A percentile compares a stretch with the other conserved stretches of the same genome.
Evolutionary conservation across 2,113 vertebrate genomes (phyloP).

Genomic region (Gila orcuttii): DNA sequence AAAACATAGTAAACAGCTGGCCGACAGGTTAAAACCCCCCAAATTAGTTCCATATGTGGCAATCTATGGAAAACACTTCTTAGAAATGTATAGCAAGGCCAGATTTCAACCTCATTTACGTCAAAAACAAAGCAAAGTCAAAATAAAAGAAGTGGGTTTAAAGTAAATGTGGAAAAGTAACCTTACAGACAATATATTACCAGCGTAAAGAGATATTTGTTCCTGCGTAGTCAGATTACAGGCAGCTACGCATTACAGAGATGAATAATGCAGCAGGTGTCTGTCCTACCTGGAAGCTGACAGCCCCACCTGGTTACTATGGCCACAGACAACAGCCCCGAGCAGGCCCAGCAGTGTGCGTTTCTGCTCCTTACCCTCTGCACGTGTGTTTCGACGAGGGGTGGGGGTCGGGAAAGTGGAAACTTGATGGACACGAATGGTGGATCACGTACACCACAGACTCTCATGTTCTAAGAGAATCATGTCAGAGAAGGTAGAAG

Average conservation of each 20-base stretch:
- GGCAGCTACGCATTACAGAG: constrained; percentile 15
- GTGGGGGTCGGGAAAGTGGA: background rate
- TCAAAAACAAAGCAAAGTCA: background rate
- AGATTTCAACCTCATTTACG: background rate
- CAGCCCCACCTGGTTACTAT: constrained; percentile 66
- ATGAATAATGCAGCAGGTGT: constrained; percentile 60
- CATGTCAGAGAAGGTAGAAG: background rate
- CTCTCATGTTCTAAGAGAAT: background rate
- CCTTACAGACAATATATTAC: background rate
- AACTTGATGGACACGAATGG: background rate
- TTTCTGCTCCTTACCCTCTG: constrained; percentile 56
- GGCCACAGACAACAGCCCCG: constrained; percentile 66
- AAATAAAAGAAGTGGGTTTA: background rate
- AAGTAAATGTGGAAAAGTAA: background rate
- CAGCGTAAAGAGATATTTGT: constrained; percentile 28
- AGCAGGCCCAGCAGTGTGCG: constrained; percentile 68
- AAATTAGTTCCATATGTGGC: constrained; percentile 67
- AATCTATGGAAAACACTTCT: constrained; percentile 46
- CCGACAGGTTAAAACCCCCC: constrained; percentile 54
- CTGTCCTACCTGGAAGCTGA: constrained; percentile 50
- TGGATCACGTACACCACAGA: background rate
- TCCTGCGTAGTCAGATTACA: constrained; percentile 33
- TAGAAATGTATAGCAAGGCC: constrained; percentile 7
- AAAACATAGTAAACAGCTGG: constrained; percentile 61
- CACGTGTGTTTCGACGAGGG: background rate